A percentile compares a stretch with the other conserved stretches of the same genome.
Evolutionary conservation across 53 echinoderm and acorn worm genomes (phyloP).

Genomic region (Luidia sarsii): DNA sequence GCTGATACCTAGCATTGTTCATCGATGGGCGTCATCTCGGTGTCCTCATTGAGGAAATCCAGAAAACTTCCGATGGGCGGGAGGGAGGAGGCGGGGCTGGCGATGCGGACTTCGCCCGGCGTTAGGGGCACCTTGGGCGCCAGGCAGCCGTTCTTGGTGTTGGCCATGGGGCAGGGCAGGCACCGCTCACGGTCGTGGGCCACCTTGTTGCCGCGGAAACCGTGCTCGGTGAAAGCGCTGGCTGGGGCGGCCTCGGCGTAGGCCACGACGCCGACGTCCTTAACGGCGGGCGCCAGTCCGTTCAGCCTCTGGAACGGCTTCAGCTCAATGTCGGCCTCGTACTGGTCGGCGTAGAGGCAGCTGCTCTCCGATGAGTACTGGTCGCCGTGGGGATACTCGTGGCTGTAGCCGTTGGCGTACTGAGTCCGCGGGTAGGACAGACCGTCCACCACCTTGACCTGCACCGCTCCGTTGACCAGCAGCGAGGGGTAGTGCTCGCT

Average conservation of each 20-base stretch:
- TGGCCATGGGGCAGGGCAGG: slow-evolving; percentile 86
- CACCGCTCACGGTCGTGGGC: slow-evolving; percentile 28
- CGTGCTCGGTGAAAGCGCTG: neutral
- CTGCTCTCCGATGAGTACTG: slow-evolving; percentile 40
- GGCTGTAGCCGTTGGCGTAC: slow-evolving; percentile 36
- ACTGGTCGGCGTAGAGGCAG: slow-evolving; percentile 41
- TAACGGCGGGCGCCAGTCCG: neutral
- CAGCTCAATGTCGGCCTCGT: slow-evolving; percentile 48
- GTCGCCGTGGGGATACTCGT: slow-evolving; percentile 43
- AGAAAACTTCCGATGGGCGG: slow-evolving; percentile 91
- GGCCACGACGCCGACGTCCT: neutral
- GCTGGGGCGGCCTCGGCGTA: neutral
- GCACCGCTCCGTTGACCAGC: slow-evolving; percentile 83
- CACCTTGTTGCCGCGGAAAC: slow-evolving; percentile 16
- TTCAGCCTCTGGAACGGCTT: slow-evolving; percentile 53
- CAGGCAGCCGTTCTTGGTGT: slow-evolving; percentile 84
- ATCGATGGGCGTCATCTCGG: slow-evolving; percentile 5
- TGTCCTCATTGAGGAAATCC: slow-evolving; percentile 87
- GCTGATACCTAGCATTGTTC: slow-evolving; percentile 19
- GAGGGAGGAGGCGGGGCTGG: slow-evolving; percentile 59
- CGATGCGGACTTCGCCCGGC: slow-evolving; percentile 42
- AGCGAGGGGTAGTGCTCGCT: slow-evolving; percentile 83
- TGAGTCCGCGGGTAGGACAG: slow-evolving; percentile 37
- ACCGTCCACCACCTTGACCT: slow-evolving; percentile 77
- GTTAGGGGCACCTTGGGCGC: slow-evolving; percentile 51